Conservation (phyloP, 2,888 invertebrate genomes). For the Stenichneumon culpator region DNA sequence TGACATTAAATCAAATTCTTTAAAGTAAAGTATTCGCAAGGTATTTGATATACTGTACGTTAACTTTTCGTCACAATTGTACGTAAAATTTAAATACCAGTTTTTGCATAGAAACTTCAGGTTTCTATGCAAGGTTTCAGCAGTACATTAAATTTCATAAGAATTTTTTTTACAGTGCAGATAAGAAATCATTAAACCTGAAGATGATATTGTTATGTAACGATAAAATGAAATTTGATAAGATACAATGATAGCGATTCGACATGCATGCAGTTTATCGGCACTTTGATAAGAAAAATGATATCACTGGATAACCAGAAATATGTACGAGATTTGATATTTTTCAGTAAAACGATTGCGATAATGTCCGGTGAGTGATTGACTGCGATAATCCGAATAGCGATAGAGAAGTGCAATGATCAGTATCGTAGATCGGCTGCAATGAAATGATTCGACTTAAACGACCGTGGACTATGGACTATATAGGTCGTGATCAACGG, state of each 20-base stretch:
- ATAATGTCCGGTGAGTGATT: too few relatives aligned
- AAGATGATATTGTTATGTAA: not conserved
- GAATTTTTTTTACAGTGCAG: not conserved
- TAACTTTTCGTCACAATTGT: too few relatives aligned
- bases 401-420: not conserved
- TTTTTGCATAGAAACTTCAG: too few relatives aligned
- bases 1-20: too few relatives aligned
- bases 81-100: too few relatives aligned
- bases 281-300: not conserved
- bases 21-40: too few relatives aligned
- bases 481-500: not conserved
- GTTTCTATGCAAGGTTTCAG: too few relatives aligned
- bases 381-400: not conserved
- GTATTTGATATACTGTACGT: too few relatives aligned
- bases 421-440: not conserved
- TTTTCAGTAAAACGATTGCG: not conserved
- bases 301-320: not conserved
- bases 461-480: constrained; percentile 5
- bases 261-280: not conserved
- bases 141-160: too few relatives aligned
- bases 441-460: not conserved
- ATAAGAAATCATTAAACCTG: not conserved
- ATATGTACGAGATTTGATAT: not conserved
- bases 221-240: not conserved
- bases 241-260: not conserved